phyloP scores from a whole-genome alignment of 2,888 invertebrate genomes.

The Nineta flava region DNA sequence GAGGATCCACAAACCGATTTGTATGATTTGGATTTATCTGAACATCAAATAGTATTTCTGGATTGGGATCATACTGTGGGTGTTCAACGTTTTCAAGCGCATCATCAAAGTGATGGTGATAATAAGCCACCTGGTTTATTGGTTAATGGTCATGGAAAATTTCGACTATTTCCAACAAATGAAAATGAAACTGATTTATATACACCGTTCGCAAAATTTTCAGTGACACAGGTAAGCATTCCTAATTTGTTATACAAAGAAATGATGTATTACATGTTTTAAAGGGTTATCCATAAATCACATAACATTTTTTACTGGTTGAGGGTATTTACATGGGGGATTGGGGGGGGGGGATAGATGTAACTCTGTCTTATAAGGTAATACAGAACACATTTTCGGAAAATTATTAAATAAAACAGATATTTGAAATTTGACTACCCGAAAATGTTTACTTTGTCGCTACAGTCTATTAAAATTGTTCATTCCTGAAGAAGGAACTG shows the following conservation, averaged over 20 bases:
- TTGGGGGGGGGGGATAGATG: too few species aligned
- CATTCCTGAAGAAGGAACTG: too few species aligned
- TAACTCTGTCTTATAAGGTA: too few species aligned
- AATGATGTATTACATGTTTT: too few species aligned
- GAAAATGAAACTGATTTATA: slow-evolving; percentile 26
- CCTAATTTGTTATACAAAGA: neutral
- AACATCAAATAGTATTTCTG: slow-evolving; percentile 58
- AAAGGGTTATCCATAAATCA: too few species aligned
- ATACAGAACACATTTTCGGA: too few species aligned
- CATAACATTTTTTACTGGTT: too few species aligned
- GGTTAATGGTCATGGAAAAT: slow-evolving; percentile 66
- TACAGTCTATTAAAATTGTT: too few species aligned
- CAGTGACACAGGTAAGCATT: slow-evolving; percentile 44
- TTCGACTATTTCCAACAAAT: slow-evolving; percentile 27
- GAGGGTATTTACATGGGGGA: too few species aligned
- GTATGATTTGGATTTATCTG: slow-evolving; percentile 65
- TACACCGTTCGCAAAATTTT: slow-evolving; percentile 45
- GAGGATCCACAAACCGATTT: slow-evolving; percentile 44
- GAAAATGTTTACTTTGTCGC: too few species aligned
- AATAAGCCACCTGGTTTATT: slow-evolving; percentile 71
- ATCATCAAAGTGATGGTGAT: slow-evolving; percentile 66
- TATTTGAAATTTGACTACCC: too few species aligned
- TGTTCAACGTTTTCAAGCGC: slow-evolving; percentile 60
- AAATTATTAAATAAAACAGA: too few species aligned
- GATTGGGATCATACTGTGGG: slow-evolving; percentile 71